A percentile compares a stretch with the other conserved stretches of the same genome.
Evolutionary conservation across 1,140 invertebrate species (phyloP).

Genomic region (Trypoxylus dichotomus): DNA sequence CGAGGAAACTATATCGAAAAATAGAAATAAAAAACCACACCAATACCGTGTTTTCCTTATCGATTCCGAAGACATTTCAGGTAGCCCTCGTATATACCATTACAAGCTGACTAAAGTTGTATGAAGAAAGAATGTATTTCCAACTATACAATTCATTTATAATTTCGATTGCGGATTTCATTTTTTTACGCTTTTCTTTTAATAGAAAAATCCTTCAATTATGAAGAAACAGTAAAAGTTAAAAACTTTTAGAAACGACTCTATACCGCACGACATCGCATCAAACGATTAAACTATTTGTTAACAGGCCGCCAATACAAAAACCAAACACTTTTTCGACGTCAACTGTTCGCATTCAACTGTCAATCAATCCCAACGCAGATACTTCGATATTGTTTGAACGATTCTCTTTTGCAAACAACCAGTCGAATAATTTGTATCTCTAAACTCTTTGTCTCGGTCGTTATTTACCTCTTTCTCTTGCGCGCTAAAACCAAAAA

Average conservation of each 20-base stretch:
- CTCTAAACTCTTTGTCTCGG: slow-evolving; percentile 12
- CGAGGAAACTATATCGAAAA: no score
- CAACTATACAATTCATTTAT: no score
- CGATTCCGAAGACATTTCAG: no score
- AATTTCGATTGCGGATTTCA: no score
- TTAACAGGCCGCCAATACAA: slow-evolving; percentile 11
- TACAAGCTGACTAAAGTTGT: no score
- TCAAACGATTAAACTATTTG: neutral
- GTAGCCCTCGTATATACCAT: no score
- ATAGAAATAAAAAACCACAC: no score
- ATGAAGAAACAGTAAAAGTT: neutral
- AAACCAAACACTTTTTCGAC: slow-evolving; percentile 19
- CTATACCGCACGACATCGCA: neutral
- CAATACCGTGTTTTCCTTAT: no score
- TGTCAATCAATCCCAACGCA: neutral
- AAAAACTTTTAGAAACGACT: neutral
- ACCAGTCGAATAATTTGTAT: slow-evolving; percentile 21
- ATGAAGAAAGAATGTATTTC: no score
- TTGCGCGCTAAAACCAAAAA: neutral
- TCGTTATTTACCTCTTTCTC: slow-evolving; percentile 1
- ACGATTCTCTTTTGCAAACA: slow-evolving; percentile 19
- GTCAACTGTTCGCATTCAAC: slow-evolving; percentile 22
- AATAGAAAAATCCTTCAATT: no score
- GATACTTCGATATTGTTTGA: slow-evolving; percentile 21
- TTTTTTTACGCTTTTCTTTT: no score